Evolutionary conservation across 2,113 vertebrate species (phyloP).

Genomic region (Brachyhypopomus gauderio): DNA sequence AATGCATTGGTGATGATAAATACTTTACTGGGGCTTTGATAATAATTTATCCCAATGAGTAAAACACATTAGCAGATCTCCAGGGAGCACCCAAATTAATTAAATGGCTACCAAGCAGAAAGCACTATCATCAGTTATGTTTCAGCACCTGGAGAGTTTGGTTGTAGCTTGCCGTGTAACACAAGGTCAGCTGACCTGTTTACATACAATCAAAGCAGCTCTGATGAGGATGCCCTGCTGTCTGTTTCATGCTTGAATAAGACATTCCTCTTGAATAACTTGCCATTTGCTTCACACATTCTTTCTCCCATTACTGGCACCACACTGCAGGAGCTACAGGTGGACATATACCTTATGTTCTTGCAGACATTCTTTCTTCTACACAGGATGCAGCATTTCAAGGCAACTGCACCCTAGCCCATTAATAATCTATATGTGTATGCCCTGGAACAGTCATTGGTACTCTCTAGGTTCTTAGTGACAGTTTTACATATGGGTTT

Average conservation of each 20-base stretch:
- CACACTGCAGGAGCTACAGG: conserved; percentile 1
- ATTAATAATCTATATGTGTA: background rate
- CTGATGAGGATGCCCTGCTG: background rate
- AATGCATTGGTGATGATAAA: conserved; percentile 26
- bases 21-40: conserved; percentile 22
- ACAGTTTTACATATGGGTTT: background rate
- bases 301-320: background rate
- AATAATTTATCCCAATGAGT: conserved; percentile 30
- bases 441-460: conserved; percentile 9
- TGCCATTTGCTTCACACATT: background rate
- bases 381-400: background rate
- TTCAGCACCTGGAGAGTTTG: background rate
- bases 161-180: background rate
- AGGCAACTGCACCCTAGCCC: background rate
- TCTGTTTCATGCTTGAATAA: background rate
- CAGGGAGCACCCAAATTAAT: conserved; percentile 12
- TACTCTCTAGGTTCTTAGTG: background rate
- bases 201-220: background rate
- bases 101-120: conserved; percentile 17
- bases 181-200: conserved; percentile 11
- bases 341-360: background rate
- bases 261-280: background rate
- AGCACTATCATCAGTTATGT: conserved; percentile 2
- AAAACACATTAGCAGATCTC: conserved; percentile 17
- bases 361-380: background rate